These are phyloP conservation scores for Patagioenas fasciata DNA, from an alignment of 2,113 vertebrate species.

Conservation along the genomic window DNA sequence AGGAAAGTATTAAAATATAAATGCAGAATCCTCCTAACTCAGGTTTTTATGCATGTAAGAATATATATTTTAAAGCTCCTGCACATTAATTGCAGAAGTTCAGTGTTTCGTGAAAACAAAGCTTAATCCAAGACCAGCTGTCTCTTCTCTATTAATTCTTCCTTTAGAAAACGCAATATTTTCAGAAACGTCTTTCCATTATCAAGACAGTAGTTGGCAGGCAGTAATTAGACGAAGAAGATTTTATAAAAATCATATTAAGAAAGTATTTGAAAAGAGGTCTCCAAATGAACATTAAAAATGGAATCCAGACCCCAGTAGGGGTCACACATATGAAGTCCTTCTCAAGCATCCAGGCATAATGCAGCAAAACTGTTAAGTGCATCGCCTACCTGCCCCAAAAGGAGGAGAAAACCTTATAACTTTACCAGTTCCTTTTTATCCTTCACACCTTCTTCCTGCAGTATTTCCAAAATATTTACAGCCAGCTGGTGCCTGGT, in stretches of 20 bases:
- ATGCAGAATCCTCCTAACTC: background rate
- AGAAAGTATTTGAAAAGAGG: background rate
- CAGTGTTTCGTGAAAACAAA: background rate
- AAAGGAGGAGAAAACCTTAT: background rate
- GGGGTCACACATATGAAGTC: background rate
- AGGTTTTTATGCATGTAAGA: background rate
- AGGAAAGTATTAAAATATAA: background rate
- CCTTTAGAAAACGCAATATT: background rate
- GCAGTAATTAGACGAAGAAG: background rate
- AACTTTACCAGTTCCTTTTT: constrained; percentile 54
- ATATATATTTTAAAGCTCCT: background rate
- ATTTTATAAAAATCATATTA: background rate
- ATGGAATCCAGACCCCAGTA: background rate
- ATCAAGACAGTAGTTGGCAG: background rate
- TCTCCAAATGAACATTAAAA: background rate
- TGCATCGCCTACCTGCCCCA: background rate
- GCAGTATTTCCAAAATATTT: constrained; percentile 76
- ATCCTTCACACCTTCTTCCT: constrained; percentile 29
- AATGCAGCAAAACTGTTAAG: background rate
- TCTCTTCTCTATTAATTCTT: background rate
- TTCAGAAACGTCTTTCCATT: background rate
- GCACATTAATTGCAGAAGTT: background rate
- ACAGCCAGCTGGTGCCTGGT: constrained; percentile 80
- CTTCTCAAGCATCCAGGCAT: background rate
- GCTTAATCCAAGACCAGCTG: background rate